Evolutionary conservation across 2,888 invertebrate species (phyloP).

Genomic region (Bembecia ichneumoniformis): DNA sequence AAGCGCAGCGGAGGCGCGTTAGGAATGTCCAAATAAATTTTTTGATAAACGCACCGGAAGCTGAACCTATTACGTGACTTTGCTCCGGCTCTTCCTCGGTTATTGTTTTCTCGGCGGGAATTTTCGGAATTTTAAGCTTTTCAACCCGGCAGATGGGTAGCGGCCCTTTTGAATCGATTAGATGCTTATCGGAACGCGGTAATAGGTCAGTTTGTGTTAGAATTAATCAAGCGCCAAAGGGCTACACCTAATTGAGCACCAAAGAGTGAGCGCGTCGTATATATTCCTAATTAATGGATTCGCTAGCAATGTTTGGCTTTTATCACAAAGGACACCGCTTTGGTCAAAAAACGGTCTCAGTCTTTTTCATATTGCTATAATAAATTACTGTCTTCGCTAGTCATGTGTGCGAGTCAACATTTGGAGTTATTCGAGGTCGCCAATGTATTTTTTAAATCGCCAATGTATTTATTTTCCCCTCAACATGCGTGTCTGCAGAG

Average conservation of each 20-base stretch:
- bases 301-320: slow-evolving; percentile 48
- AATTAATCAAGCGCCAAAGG: slow-evolving; percentile 70
- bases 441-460: not conserved
- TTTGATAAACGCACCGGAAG: slow-evolving; percentile 70
- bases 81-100: slow-evolving; percentile 54
- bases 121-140: slow-evolving; percentile 51
- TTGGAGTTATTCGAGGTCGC: not conserved
- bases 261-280: slow-evolving; percentile 59
- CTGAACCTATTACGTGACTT: slow-evolving; percentile 63
- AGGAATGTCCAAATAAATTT: slow-evolving; percentile 68
- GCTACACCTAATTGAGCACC: slow-evolving; percentile 56
- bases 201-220: slow-evolving; percentile 68
- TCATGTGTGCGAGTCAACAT: not conserved
- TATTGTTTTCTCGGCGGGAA: slow-evolving; percentile 61
- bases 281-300: slow-evolving; percentile 69
- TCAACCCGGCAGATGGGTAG: slow-evolving; percentile 55
- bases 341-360: slow-evolving; percentile 19
- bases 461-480: not conserved
- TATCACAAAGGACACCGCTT: slow-evolving; percentile 59
- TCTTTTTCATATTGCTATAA: not conserved
- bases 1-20: slow-evolving; percentile 49
- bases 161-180: slow-evolving; percentile 63
- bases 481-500: slow-evolving; percentile 52
- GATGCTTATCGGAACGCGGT: slow-evolving; percentile 58
- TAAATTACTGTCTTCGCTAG: not conserved